A percentile compares a stretch with the other conserved stretches of the same genome.
These are phyloP conservation scores for Percopsis omiscomaycus DNA, from an alignment of 2,797 vertebrate species.

Conservation along the genomic window DNA sequence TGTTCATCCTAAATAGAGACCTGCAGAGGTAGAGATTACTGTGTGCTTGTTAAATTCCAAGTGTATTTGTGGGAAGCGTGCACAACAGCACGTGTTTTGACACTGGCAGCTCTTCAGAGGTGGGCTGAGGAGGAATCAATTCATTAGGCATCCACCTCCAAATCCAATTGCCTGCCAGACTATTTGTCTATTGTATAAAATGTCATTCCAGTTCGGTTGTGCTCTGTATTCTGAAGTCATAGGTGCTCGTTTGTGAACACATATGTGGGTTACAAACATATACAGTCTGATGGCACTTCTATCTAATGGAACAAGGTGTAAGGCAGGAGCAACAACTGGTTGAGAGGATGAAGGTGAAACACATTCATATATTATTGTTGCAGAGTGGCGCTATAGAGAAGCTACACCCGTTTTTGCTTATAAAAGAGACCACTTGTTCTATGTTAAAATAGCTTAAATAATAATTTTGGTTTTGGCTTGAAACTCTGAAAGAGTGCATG, in stretches of 20 bases:
- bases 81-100: slow-evolving; percentile 6
- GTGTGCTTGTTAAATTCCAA: slow-evolving; percentile 20
- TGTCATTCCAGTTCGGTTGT: slow-evolving; percentile 21
- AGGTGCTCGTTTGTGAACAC: slow-evolving; percentile 38
- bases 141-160: slow-evolving; percentile 15
- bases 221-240: slow-evolving; percentile 15
- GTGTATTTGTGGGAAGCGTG: slow-evolving; percentile 8
- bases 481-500: too few relatives aligned
- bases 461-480: too few relatives aligned
- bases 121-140: slow-evolving; percentile 14
- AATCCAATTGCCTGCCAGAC: slow-evolving; percentile 9
- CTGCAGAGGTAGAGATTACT: slow-evolving; percentile 33
- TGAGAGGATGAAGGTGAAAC: too few relatives aligned
- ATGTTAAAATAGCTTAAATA: too few relatives aligned
- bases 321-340: too few relatives aligned
- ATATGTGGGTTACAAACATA: slow-evolving; percentile 20
- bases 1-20: slow-evolving; percentile 19
- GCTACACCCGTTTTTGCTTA: too few relatives aligned
- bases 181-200: slow-evolving; percentile 10
- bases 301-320: slow-evolving; percentile 1
- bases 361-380: too few relatives aligned
- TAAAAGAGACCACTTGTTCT: too few relatives aligned
- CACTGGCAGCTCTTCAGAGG: slow-evolving; percentile 8
- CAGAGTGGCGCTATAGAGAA: too few relatives aligned
- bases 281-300: neutral